Conservation (phyloP, 2,113 vertebrate species). For the Genyomyrus donnyi region DNA sequence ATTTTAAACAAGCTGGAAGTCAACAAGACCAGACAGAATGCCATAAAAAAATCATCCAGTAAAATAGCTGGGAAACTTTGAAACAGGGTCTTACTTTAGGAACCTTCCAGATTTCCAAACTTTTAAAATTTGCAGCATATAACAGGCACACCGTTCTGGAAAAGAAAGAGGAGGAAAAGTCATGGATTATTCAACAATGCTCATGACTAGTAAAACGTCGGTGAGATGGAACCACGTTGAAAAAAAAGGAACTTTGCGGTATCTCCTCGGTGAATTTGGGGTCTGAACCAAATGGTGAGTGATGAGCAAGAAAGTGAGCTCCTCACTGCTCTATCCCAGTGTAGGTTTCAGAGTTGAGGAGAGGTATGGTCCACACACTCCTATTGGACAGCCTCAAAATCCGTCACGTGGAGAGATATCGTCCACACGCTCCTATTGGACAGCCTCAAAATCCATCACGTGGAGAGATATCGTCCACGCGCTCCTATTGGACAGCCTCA, state of each 20-base stretch:
- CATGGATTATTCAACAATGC: constrained; percentile 1
- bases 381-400: not conserved
- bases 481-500: not conserved
- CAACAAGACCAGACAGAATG: not conserved
- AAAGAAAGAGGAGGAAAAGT: not conserved
- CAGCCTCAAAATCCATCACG: no score
- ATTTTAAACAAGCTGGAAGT: not conserved
- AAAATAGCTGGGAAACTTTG: not conserved
- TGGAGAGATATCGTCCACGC: no score
- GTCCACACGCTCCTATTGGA: no score
- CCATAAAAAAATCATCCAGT: not conserved
- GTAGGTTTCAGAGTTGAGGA: not conserved
- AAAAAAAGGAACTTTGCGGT: not conserved
- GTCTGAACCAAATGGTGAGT: not conserved
- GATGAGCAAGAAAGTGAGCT: not conserved
- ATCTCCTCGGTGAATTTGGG: not conserved
- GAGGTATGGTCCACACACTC: not conserved
- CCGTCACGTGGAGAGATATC: no score
- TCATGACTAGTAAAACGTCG: not conserved
- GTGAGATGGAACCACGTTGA: not conserved
- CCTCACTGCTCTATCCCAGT: not conserved
- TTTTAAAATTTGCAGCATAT: not conserved
- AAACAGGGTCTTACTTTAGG: not conserved
- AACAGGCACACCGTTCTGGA: not conserved
- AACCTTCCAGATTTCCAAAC: not conserved